Base-by-base conservation (phyloP, 2,113 vertebrate genomes). In the Arenaria interpres region DNA sequence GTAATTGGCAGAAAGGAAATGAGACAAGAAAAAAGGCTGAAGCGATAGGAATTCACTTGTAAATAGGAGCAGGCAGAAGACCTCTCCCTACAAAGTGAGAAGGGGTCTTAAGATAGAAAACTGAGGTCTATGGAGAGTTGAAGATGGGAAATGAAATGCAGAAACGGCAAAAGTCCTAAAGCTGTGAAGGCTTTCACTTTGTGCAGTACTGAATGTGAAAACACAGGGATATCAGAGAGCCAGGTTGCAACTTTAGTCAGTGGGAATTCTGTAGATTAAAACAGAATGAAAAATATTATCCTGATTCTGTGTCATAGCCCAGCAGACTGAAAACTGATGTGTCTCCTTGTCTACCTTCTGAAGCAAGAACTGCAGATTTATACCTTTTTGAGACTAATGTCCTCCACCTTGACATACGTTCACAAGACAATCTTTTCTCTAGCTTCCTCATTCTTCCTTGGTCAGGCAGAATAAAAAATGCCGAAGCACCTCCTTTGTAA, bases 401-500 rank as follows among this genome's bases (percentile, higher is more conserved):
- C 23, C 50, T 93, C 97, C 96, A 97, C 33, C 83, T 96, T 35
- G 75, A 69, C 73, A 97, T 84, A 68, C 6, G 78, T 50, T 95
- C 86, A 60, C 76, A 96, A 82, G 98, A 97, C 83, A 67, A 37
- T 63, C 14, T 95, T 68, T 79, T 96, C 90, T 99, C 99, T 71
- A 99, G 90, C 35, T 97, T 97, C 27, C 56, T 79, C 97, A 99
- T 98, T 85, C 96, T 98, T 85, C 98, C 99, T 84, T 96, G 84
- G n/a, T 98, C 95, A 8, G 99, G 99, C 62, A 99, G 97, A 66
- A 99, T 56, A 23, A 99, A 98, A 97, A 99, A 98, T 94, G 99
- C 98, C 13, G 98, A 98, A 66, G 98, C 98, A 90, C 98, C 98
- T 82, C 98, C 98, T 96, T 98, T 98, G 96, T 99, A 99, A 37